Percentiles rank a stretch among this genome's conserved stretches.
Evolutionary conservation across 1,140 invertebrate genomes (phyloP).

Genomic region (Drosophila ohnishii): DNA sequence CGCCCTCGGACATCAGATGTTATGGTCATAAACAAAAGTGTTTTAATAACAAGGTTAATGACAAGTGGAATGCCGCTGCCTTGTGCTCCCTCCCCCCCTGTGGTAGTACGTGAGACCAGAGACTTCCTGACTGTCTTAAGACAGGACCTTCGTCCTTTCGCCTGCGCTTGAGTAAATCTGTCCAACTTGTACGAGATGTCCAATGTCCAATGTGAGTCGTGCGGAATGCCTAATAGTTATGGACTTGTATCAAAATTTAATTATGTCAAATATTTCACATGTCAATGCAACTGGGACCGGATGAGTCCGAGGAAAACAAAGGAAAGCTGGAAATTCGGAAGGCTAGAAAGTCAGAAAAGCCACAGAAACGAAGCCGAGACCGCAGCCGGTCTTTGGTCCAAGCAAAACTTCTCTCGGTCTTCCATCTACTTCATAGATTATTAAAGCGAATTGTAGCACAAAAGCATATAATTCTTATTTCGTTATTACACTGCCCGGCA

Average conservation of each 20-base stretch:
- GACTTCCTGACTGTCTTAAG: slow-evolving; percentile 18
- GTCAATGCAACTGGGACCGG: slow-evolving; percentile 62
- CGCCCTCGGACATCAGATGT: slow-evolving; percentile 73
- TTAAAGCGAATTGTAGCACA: slow-evolving; percentile 74
- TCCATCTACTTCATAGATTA: slow-evolving; percentile 68
- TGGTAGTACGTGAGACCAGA: slow-evolving; percentile 49
- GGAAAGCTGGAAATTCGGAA: slow-evolving; percentile 1
- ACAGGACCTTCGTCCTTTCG: slow-evolving; percentile 5
- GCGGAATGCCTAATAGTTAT: slow-evolving; percentile 62
- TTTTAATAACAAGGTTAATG: slow-evolving; percentile 83
- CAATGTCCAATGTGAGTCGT: not conserved
- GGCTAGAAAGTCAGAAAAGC: not conserved
- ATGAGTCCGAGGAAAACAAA: slow-evolving; percentile 8
- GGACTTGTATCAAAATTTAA: slow-evolving; percentile 79
- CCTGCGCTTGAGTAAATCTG: slow-evolving; percentile 46
- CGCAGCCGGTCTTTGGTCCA: slow-evolving; percentile 5
- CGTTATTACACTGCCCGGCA: slow-evolving; percentile 58
- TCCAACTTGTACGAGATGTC: slow-evolving; percentile 17
- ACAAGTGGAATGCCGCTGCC: slow-evolving; percentile 73
- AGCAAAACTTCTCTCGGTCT: not conserved
- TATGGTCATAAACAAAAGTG: slow-evolving; percentile 82
- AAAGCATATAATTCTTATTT: slow-evolving; percentile 72
- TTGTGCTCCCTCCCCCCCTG: not conserved
- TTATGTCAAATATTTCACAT: slow-evolving; percentile 80
- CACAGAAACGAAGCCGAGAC: slow-evolving; percentile 22